Conservation (phyloP, 1,140 invertebrate species). For the Dryas iulia region DNA sequence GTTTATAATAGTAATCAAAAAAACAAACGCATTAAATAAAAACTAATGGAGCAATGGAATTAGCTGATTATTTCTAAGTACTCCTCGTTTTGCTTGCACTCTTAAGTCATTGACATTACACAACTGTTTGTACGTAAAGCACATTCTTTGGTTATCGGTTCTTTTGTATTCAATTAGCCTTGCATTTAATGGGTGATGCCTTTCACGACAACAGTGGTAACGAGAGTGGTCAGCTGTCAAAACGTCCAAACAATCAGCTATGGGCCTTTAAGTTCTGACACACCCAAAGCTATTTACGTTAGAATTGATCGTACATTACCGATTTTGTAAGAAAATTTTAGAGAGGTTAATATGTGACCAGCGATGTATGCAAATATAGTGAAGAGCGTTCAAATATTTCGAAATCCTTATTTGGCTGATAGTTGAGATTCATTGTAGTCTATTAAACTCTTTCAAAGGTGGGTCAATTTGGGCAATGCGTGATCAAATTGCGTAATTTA, state of each 20-base stretch:
- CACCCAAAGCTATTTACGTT: conserved; percentile 14
- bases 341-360: background rate
- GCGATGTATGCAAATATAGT: conserved; percentile 29
- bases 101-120: conserved; percentile 43
- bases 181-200: conserved; percentile 75
- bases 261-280: conserved; percentile 24
- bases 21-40: background rate
- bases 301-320: conserved; percentile 29
- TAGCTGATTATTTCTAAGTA: background rate
- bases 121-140: conserved; percentile 54
- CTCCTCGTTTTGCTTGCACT: background rate
- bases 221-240: conserved; percentile 79
- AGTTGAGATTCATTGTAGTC: conserved; percentile 67
- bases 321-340: background rate
- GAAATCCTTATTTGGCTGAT: conserved; percentile 37
- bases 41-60: background rate
- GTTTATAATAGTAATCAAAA: too few species aligned
- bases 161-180: conserved; percentile 80
- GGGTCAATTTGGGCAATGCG: conserved; percentile 64
- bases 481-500: conserved; percentile 68
- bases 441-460: conserved; percentile 74
- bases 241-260: conserved; percentile 76
- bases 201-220: conserved; percentile 77
- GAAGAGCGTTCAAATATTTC: conserved; percentile 1
- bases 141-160: conserved; percentile 69